Base-by-base conservation (phyloP, 2,888 invertebrate species). In the Psylliodes chrysocephalus region DNA sequence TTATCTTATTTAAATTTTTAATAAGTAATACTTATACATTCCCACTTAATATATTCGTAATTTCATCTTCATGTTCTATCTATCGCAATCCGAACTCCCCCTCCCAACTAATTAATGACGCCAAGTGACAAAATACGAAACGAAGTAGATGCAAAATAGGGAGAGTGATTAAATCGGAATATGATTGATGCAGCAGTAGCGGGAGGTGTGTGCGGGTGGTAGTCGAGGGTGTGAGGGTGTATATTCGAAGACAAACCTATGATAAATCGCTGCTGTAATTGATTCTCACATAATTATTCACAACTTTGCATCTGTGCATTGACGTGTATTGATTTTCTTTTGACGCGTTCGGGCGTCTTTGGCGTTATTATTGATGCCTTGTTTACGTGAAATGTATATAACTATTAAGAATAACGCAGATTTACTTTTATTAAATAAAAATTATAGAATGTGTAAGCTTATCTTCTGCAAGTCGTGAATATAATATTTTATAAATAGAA, bases 271-370 rank as follows among this genome's bases (percentile, higher is more conserved):
- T 76, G 78, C 76, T 78, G 78, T 81, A 81, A 82, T 82, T 81
- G 81, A 81, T 82, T 81, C 75, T 73, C 76, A 75, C 77, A 80
- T 81, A 81, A 82, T 82, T 81, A 82, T 81, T 82, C 82, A 82
- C 79, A 73, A 79, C 75, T 76, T 73, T 76, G 76, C 81, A 81
- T 81, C 81, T 81, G 81, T 79, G 79, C 81, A 79, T 80, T 79
- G 81, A 80, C 81, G 77, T 76, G 68, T 77, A 79, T 79, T 74
- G 78, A 79, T 77, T 62, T 61, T 67, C 62, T 53, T 63, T 47
- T 54, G 67, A 67, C 54, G 47, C 54, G 56, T 54, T 68, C 17
- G 30, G 33, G 14, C 25, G 30, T 51, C 42, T 42, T 42, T 42
- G 15, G 4, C 5, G 18, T 42, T n/a, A n/a, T 42, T 42, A 8